These are phyloP conservation scores for Anastatus disparis DNA, from an alignment of 1,140 invertebrate species.

Conservation along the genomic window DNA sequence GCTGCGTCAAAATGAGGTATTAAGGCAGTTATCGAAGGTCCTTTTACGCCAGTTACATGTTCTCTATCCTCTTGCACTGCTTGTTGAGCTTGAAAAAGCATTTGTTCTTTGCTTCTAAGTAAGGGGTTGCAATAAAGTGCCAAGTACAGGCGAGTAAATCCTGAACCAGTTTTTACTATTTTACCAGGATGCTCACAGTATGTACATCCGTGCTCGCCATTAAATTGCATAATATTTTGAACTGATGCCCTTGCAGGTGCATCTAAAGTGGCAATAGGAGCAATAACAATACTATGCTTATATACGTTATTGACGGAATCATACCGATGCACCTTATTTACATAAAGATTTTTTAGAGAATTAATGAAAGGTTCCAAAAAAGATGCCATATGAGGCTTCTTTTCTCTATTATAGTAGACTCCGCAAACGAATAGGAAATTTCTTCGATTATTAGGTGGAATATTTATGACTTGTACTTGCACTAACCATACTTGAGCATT, in stretches of 20 bases:
- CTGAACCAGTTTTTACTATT: conserved; percentile 2
- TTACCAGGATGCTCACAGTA: conserved; percentile 31
- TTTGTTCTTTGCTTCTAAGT: conserved; percentile 7
- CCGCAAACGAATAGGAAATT: conserved; percentile 32
- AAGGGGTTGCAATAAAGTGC: background rate
- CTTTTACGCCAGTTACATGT: conserved; percentile 30
- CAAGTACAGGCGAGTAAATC: conserved; percentile 6
- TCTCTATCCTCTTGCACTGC: background rate
- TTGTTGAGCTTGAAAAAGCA: conserved; percentile 11
- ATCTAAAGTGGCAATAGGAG: conserved; percentile 32
- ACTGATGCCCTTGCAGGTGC: conserved; percentile 19
- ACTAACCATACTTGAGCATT: conserved; percentile 9
- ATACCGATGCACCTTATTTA: conserved; percentile 13
- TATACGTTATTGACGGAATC: background rate
- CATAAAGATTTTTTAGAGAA: conserved; percentile 3
- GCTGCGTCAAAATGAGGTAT: conserved; percentile 17
- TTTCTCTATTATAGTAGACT: conserved; percentile 17
- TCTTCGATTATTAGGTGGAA: conserved; percentile 12
- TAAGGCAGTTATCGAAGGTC: conserved; percentile 1
- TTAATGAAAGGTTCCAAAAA: conserved; percentile 28
- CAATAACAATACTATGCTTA: conserved; percentile 13
- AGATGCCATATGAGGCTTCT: conserved; percentile 22
- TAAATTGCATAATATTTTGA: conserved; percentile 29
- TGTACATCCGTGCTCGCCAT: conserved; percentile 22
- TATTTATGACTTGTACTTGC: conserved; percentile 30